These are phyloP conservation scores for Phengaris alcon DNA, from an alignment of 2,888 invertebrate genomes.

Conservation along the genomic window DNA sequence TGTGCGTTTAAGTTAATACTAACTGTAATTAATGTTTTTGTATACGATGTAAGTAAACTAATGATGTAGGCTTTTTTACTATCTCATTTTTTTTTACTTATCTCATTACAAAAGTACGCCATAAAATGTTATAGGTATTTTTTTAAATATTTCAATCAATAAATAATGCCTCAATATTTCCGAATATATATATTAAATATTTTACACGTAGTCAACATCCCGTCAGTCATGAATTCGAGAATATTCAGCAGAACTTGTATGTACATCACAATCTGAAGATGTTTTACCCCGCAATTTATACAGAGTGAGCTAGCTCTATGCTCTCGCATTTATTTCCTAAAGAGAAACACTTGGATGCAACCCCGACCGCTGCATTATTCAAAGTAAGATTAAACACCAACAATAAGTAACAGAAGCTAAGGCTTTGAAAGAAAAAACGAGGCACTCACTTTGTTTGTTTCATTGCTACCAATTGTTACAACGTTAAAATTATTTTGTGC, in stretches of 20 bases:
- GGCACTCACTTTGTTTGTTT: background rate
- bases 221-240: slow-evolving; percentile 21
- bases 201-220: background rate
- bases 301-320: slow-evolving; percentile 50
- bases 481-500: background rate
- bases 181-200: too few species aligned
- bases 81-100: too few species aligned
- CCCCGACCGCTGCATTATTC: slow-evolving; percentile 45
- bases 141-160: too few species aligned
- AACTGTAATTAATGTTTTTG: too few species aligned
- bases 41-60: too few species aligned
- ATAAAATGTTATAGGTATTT: too few species aligned
- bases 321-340: slow-evolving; percentile 51
- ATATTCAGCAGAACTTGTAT: slow-evolving; percentile 41
- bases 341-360: slow-evolving; percentile 47
- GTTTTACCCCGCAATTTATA: slow-evolving; percentile 51
- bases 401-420: slow-evolving; percentile 35
- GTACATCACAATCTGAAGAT: slow-evolving; percentile 48
- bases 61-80: too few species aligned
- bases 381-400: slow-evolving; percentile 50
- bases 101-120: too few species aligned
- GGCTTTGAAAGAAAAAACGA: slow-evolving; percentile 1
- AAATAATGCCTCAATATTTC: too few species aligned
- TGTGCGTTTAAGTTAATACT: too few species aligned
- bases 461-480: background rate